Evolutionary conservation across 2,797 vertebrate species (phyloP), one percentile per base, ranked within the genome.

Genomic region (Eidolon dupreanum): DNA sequence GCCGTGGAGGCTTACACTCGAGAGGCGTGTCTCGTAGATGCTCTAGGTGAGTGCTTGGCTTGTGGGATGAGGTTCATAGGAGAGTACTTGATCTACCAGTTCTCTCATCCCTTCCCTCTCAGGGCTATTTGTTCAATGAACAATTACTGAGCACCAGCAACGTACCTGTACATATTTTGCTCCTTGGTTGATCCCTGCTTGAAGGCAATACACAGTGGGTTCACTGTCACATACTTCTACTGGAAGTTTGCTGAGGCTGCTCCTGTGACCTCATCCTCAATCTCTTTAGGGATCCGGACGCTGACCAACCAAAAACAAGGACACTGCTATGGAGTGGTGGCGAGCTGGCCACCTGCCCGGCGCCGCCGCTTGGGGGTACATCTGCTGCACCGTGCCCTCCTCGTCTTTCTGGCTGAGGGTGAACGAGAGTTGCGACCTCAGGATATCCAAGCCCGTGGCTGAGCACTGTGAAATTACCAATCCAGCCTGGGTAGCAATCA

Each of bases 11-110:
- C 99, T 0, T 99, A 99, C 96, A 99, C 99, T 0, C 98, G 99
- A 38, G 99, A 99, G 97, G 98, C 99, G 22, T 99, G 99, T 98
- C 99, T 99, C 94, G 98, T 99, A 97, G 99, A 99, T 65, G 99
- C 99, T 12, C 98, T 99, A 1, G 99, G 99, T 99, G 98, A 98
- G 98, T 92, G 3, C 20, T 17, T 41, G 38, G 24, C 26, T 7
- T 13, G 11, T 22, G 26, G 3, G 33, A 36, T 6, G 20, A 8
- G 15, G 8, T 8, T 84, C 61, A 43, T 3, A 15, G 0, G 63
- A n/a, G 33, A 22, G 28, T n/a, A 6, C 68, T 66, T 75, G 31
- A 70, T 55, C 53, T 41, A 3, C 41, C 13, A 15, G 1, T 73
- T 63, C 36, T 31, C 28, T 63, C 17, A 20, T 11, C n/a, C 31